A percentile compares a stretch with the other conserved stretches of the same genome.
Conservation (phyloP, 2,797 vertebrate species). For the Gila robusta region DNA sequence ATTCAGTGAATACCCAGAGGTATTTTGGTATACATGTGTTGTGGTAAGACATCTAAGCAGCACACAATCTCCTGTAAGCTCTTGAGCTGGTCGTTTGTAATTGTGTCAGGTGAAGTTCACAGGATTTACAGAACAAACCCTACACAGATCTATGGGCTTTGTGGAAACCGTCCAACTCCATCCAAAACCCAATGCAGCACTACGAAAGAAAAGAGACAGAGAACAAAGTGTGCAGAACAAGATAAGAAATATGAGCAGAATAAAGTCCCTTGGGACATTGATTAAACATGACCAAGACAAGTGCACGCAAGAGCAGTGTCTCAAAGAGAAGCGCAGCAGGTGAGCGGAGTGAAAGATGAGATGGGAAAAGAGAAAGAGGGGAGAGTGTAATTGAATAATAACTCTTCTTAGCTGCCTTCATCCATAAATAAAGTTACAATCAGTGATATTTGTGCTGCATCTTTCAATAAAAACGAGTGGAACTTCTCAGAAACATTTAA, state of each 20-base stretch:
- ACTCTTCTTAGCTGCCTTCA: constrained; percentile 38
- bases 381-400: constrained; percentile 51
- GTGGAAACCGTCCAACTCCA: constrained; percentile 21
- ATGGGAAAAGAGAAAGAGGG: constrained; percentile 1
- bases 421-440: constrained; percentile 13
- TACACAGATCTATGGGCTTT: constrained; percentile 25
- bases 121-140: constrained; percentile 32
- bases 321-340: neutral
- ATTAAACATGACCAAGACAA: constrained; percentile 4
- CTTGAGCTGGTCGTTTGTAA: constrained; percentile 42
- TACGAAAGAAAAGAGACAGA: neutral
- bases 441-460: neutral
- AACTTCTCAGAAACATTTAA: constrained; percentile 27
- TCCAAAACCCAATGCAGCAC: constrained; percentile 6
- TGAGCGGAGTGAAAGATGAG: constrained; percentile 2
- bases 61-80: constrained; percentile 5
- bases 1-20: neutral
- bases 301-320: neutral
- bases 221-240: constrained; percentile 11
- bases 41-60: neutral
- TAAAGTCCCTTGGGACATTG: neutral
- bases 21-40: neutral
- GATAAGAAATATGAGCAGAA: neutral
- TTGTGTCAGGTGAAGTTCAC: constrained; percentile 38
- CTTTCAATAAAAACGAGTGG: neutral